These are phyloP conservation scores for Excalfactoria chinensis DNA, from an alignment of 2,113 vertebrate genomes.

Conservation along the genomic window DNA sequence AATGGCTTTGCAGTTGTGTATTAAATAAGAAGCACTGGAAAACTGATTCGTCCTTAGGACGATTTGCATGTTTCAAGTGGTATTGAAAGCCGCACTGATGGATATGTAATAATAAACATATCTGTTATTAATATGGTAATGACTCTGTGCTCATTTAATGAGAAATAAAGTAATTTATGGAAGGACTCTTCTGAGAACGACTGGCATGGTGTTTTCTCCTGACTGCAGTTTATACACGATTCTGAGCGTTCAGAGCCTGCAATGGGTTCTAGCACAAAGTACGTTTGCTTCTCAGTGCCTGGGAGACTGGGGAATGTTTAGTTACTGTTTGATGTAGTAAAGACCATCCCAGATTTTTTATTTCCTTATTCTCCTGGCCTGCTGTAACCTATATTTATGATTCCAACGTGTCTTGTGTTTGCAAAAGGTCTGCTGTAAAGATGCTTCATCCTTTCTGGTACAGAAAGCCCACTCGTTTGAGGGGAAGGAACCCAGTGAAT, in stretches of 20 bases:
- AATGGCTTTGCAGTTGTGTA: slow-evolving; percentile 92
- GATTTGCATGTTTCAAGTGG: slow-evolving; percentile 95
- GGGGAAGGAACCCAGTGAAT: neutral
- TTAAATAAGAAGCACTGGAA: slow-evolving; percentile 98
- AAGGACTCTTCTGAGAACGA: slow-evolving; percentile 76
- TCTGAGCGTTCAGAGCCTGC: neutral
- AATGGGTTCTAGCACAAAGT: neutral
- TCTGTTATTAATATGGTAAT: slow-evolving; percentile 92
- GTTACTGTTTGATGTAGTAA: neutral
- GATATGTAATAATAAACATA: slow-evolving; percentile 99
- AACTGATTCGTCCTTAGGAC: slow-evolving; percentile 91
- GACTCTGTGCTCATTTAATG: slow-evolving; percentile 85
- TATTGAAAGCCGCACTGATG: slow-evolving; percentile 97
- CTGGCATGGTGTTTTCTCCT: slow-evolving; percentile 79
- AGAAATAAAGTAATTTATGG: slow-evolving; percentile 87
- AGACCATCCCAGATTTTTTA: neutral
- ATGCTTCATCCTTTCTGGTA: neutral
- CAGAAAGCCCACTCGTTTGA: neutral
- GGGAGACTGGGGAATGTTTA: neutral
- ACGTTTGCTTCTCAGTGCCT: neutral
- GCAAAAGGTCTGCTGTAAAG: neutral
- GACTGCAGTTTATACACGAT: neutral
- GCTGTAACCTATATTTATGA: neutral
- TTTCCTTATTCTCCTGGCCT: neutral
- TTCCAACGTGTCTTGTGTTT: neutral